These are phyloP conservation scores for Microtus montanus DNA, from an alignment of 2,113 vertebrate genomes.

Conservation along the genomic window DNA sequence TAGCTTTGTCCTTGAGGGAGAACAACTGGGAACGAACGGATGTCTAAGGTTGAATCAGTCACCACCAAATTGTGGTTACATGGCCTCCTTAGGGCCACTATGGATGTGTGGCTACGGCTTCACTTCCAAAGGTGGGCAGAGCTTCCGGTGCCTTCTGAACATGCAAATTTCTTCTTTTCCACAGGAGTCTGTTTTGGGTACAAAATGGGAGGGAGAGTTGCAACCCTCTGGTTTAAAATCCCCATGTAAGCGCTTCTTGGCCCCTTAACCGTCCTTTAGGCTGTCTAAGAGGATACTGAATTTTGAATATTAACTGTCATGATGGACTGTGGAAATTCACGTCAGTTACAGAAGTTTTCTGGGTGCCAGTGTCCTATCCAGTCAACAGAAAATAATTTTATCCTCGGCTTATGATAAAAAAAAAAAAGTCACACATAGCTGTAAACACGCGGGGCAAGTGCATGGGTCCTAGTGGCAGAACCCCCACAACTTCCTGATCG, in stretches of 20 bases:
- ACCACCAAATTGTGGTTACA: neutral
- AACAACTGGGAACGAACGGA: neutral
- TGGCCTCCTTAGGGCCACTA: neutral
- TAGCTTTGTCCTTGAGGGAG: constrained; percentile 39
- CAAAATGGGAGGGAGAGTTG: neutral
- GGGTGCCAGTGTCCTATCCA: neutral
- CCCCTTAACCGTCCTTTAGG: neutral
- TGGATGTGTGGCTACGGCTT: neutral
- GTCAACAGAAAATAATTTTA: constrained; percentile 9
- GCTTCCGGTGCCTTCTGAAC: neutral
- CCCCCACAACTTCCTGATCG: neutral
- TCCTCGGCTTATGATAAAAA: neutral
- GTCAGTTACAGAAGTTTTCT: neutral
- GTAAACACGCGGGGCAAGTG: neutral
- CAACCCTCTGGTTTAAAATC: neutral
- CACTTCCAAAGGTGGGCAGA: neutral
- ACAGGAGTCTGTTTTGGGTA: neutral
- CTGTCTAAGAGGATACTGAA: neutral
- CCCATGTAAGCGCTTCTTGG: neutral
- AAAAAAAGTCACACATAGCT: neutral
- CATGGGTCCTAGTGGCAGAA: neutral
- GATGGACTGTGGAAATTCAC: neutral
- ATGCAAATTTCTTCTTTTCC: neutral
- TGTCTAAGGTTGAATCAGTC: neutral
- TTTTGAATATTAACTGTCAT: neutral